A percentile compares a stretch with the other conserved stretches of the same genome.
phyloP scores from a whole-genome alignment of 2,888 invertebrate genomes.

The Adela reaumurella region DNA sequence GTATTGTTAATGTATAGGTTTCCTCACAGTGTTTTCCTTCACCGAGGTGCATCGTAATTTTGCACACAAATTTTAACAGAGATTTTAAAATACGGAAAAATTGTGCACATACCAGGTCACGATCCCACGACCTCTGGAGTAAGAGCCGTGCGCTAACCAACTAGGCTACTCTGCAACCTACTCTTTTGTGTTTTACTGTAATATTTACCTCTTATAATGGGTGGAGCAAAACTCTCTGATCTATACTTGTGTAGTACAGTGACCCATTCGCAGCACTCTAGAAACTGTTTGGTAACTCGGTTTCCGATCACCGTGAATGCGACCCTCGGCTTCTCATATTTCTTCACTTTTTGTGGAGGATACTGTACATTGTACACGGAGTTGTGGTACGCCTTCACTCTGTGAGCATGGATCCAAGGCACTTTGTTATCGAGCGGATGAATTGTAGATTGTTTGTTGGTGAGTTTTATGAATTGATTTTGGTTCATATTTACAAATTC shows the following conservation, averaged over 20 bases:
- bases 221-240: constrained; percentile 25
- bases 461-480: too few relatives aligned
- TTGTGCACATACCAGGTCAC: too few relatives aligned
- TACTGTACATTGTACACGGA: constrained; percentile 29
- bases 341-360: constrained; percentile 20
- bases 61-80: too few relatives aligned
- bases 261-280: constrained; percentile 28
- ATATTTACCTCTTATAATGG: constrained; percentile 32
- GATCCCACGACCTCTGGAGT: too few relatives aligned
- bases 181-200: too few relatives aligned
- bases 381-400: constrained; percentile 21
- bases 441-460: neutral
- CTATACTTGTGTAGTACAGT: constrained; percentile 34
- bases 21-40: too few relatives aligned
- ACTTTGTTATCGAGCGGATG: constrained; percentile 1
- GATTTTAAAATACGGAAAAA: too few relatives aligned
- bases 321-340: constrained; percentile 10
- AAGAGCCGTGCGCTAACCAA: too few relatives aligned
- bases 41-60: too few relatives aligned
- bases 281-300: constrained; percentile 32
- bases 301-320: constrained; percentile 36
- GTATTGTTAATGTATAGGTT: too few relatives aligned
- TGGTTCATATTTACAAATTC: too few relatives aligned
- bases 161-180: too few relatives aligned
- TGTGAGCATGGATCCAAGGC: neutral